phyloP scores from a whole-genome alignment of 2,888 invertebrate species.

The Marronus borbonicus region DNA sequence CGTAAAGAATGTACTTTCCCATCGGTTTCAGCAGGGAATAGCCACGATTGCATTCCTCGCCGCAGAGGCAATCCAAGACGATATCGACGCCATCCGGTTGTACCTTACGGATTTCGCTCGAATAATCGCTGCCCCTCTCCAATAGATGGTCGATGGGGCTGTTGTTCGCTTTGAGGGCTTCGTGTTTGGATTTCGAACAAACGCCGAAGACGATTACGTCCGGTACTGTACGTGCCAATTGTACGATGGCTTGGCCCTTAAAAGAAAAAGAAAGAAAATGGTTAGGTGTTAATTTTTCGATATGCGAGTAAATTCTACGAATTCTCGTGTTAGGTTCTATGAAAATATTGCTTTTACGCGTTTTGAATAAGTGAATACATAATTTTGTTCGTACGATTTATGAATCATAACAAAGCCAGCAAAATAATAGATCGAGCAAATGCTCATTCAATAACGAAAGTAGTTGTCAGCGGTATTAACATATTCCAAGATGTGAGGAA shows the following conservation, averaged over 20 bases:
- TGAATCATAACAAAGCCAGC: too few species aligned
- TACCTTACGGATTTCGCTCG: constrained; percentile 86
- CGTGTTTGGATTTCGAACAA: constrained; percentile 88
- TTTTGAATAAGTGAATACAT: too few species aligned
- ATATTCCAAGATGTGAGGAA: too few species aligned
- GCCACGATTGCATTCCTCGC: constrained; percentile 90
- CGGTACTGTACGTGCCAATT: constrained; percentile 85
- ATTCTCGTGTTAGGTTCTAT: too few species aligned
- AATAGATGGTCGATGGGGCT: constrained; percentile 82
- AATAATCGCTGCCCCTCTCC: constrained; percentile 87
- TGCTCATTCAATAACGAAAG: too few species aligned
- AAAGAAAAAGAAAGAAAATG: constrained; percentile 56
- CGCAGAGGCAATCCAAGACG: constrained; percentile 90
- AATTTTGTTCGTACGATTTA: too few species aligned
- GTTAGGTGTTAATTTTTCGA: too few species aligned
- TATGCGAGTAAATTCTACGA: too few species aligned
- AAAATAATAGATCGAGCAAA: too few species aligned
- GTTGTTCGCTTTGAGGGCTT: constrained; percentile 81
- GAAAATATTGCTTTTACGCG: too few species aligned
- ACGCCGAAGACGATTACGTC: constrained; percentile 89
- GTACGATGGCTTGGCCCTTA: constrained; percentile 89
- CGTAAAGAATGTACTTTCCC: constrained; percentile 91
- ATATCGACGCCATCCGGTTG: constrained; percentile 87
- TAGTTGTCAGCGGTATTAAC: too few species aligned
- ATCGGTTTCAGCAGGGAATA: constrained; percentile 88